Conservation (phyloP, 1,140 invertebrate genomes). For the Homalodisca vitripennis region DNA sequence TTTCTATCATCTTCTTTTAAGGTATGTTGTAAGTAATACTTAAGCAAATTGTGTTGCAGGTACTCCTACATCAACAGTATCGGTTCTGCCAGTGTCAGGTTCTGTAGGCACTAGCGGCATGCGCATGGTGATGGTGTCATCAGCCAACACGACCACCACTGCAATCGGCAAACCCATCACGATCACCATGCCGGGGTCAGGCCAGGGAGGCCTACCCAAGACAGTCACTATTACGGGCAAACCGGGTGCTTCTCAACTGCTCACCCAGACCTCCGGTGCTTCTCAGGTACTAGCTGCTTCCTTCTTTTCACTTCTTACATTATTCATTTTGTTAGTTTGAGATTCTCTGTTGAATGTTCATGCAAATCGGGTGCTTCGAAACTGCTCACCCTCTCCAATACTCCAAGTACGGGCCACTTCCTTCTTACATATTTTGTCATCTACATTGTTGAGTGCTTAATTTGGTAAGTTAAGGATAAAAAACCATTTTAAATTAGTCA, state of each 20-base stretch:
- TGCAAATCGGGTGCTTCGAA: too few species aligned
- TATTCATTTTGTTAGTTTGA: slow-evolving; percentile 15
- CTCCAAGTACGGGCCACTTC: too few species aligned
- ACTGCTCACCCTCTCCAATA: too few species aligned
- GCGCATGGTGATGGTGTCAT: slow-evolving; percentile 43
- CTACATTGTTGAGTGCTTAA: too few species aligned
- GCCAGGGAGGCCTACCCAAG: slow-evolving; percentile 42
- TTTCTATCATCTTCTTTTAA: too few species aligned
- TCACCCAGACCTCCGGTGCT: slow-evolving; percentile 34
- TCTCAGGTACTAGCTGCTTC: slow-evolving; percentile 6
- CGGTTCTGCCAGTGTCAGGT: slow-evolving; percentile 1
- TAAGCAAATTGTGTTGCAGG: too few species aligned
- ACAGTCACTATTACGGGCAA: slow-evolving; percentile 43
- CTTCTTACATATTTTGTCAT: too few species aligned
- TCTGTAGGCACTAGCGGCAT: slow-evolving; percentile 50
- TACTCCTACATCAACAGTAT: slow-evolving; percentile 38
- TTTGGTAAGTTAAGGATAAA: too few species aligned
- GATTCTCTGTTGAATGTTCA: background rate
- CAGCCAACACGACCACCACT: slow-evolving; percentile 33
- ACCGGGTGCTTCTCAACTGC: slow-evolving; percentile 35
- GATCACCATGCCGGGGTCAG: slow-evolving; percentile 62
- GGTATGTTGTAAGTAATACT: too few species aligned
- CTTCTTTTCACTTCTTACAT: background rate
- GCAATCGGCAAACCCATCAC: slow-evolving; percentile 63
- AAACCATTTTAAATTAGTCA: too few species aligned